Base-by-base conservation (phyloP, 2,797 vertebrate genomes). In the Rhincodon typus region DNA sequence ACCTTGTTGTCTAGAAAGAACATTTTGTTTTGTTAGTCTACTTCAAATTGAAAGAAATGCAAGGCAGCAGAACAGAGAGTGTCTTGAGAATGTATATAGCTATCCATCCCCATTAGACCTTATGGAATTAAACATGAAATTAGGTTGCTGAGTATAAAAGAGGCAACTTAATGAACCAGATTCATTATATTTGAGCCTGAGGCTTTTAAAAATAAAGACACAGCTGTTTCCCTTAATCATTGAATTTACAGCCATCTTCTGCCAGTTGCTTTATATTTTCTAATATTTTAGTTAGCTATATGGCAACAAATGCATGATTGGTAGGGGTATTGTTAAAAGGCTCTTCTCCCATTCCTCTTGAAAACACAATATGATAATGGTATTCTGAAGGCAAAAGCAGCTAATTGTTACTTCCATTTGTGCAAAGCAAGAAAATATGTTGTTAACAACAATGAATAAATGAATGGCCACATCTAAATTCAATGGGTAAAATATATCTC, bases 121-220 rank as follows among this genome's bases (percentile, higher is more conserved):
- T 69, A 69, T 42, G 90, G 34, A 66, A 69, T 93, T 93, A 93
- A 93, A 93, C 3, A 67, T 42, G 66, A 93, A 93, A 93, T 69
- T 67, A 93, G 90, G 69, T 93, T 69, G 90, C 62, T 13, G 66
- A 69, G 21, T 93, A 69, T 93, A n/a, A 69, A 69, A 93, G 62
- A 69, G 8, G 34, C 88, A 91, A 38, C 1, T 91, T 91, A 91
- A 91, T 91, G n/a, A 67, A 93, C 90, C 42, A n/a, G 62, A 42
- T 93, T 93, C 62, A 93, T 69, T 93, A 67, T 69, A 93, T 38
- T 67, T 93, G 90, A 69, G 62, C 90, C 62, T 67, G 62, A 93
- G 90, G 90, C 66, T 93, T 93, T 93, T 93, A 66, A 91, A 93
- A 93, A 93, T 93, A 67, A 93, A 93, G 62, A 69, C 62, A 42